These are phyloP conservation scores for Xerus rutilus DNA, from an alignment of 2,797 vertebrate species.

Conservation along the genomic window DNA sequence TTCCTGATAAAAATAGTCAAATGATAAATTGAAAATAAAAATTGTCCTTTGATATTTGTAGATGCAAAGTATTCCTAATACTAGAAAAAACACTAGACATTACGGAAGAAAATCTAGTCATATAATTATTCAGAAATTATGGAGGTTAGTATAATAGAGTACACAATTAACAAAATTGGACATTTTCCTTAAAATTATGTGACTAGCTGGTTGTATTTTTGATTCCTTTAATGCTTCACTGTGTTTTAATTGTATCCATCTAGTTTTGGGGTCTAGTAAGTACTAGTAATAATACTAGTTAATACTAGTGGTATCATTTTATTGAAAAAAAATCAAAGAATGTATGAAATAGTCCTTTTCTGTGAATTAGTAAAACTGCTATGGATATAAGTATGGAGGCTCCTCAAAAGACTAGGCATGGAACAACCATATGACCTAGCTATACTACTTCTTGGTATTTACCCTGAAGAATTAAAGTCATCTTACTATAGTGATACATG, in stretches of 20 bases:
- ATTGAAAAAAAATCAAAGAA: constrained; percentile 28
- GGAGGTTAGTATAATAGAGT: background rate
- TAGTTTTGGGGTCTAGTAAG: background rate
- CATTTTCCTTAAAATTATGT: constrained; percentile 3
- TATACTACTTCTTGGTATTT: too few species aligned
- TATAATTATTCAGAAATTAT: background rate
- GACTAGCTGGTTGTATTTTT: background rate
- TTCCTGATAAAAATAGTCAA: background rate
- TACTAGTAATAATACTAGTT: background rate
- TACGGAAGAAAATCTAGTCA: background rate
- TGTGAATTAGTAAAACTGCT: too few species aligned
- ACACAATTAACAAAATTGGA: background rate
- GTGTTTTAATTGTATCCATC: background rate
- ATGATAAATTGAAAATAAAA: background rate
- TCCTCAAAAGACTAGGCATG: too few species aligned
- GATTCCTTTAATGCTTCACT: background rate
- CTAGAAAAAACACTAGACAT: background rate
- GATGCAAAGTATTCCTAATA: background rate
- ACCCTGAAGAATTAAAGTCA: too few species aligned
- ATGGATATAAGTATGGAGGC: too few species aligned
- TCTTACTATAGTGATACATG: too few species aligned
- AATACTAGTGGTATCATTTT: background rate
- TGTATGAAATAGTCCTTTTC: background rate
- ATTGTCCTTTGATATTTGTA: background rate
- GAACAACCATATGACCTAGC: too few species aligned